Base-by-base conservation (phyloP, 1,140 invertebrate species). In the Andricus grossulariae region DNA sequence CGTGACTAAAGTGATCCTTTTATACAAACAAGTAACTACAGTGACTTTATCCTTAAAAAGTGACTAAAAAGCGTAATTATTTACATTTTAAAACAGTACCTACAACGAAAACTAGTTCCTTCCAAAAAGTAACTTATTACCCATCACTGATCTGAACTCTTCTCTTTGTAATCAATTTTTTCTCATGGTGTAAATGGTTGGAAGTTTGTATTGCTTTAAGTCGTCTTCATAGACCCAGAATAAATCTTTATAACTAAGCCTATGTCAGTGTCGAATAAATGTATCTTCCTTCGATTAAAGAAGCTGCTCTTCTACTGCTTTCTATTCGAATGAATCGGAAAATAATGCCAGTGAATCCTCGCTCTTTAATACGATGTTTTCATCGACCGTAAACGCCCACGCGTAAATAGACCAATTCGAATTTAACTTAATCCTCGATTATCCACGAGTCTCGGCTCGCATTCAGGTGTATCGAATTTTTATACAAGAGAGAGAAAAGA, bases 401-500 rank as follows among this genome's bases (percentile, higher is more conserved):
- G 60, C 32, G 57, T 39, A 32, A 32, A 25, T 66, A 66, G 25
- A 66, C 60, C 60, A 66, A 66, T 66, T 66, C 60, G 60, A 66
- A 66, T 45, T 39, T 39, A 66, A 66, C 32, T 4, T 66, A 66
- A 66, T 66, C 60, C 60, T 66, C 60, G 60, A 66, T 66, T 66
- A 66, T 66, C 60, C 25, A 32, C 16, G 60, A 66, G 21, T 45
- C 60, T 32, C 32, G 60, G 15, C 39, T 66, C 25, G 25, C n/a
- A 66, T 66, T 66, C 60, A 66, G 60, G 60, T 66, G 60, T 32
- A 66, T 66, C 60, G 15, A n/a, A 66, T 66, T 66, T 66, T 66
- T 66, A 66, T 39, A 66, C 32, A 16, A 16, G 60, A 66, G 13
- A 8, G 39, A n/a, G n/a, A 25, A 55, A 12, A 55, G n/a, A 55